These are phyloP conservation scores for Agrochola circellaris DNA, from an alignment of 2,888 invertebrate genomes.

Conservation along the genomic window DNA sequence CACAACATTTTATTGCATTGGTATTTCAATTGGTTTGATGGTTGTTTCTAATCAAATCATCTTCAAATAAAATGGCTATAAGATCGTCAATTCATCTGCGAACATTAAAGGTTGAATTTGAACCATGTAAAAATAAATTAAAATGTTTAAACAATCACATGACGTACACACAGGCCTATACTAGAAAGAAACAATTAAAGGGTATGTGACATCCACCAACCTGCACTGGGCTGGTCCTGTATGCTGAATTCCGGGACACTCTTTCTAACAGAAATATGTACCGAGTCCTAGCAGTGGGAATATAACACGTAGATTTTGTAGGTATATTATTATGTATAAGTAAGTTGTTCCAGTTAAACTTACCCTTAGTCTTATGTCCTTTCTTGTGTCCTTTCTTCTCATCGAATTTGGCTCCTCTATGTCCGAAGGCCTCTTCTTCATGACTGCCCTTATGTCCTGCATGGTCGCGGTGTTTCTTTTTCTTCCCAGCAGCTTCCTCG, in stretches of 20 bases:
- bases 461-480: constrained; percentile 92
- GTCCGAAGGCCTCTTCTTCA: constrained; percentile 92
- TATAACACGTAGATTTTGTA: too few species aligned
- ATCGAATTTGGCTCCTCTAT: constrained; percentile 93
- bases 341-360: constrained; percentile 24
- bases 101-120: neutral
- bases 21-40: neutral
- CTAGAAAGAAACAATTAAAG: neutral
- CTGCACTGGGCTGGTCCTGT: neutral
- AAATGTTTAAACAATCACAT: too few species aligned
- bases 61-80: neutral
- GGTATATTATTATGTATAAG: neutral
- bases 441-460: constrained; percentile 92
- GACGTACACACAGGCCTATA: neutral
- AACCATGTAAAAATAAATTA: neutral
- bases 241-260: neutral
- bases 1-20: constrained; percentile 1
- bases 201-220: neutral
- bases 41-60: neutral
- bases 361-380: constrained; percentile 94
- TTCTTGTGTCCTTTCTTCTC: constrained; percentile 95
- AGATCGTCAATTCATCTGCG: neutral
- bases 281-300: neutral
- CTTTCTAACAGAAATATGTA: neutral
- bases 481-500: constrained; percentile 92